Base-by-base conservation (phyloP, 1,140 invertebrate genomes). In the Hyposmocoma kahamanoa region DNA sequence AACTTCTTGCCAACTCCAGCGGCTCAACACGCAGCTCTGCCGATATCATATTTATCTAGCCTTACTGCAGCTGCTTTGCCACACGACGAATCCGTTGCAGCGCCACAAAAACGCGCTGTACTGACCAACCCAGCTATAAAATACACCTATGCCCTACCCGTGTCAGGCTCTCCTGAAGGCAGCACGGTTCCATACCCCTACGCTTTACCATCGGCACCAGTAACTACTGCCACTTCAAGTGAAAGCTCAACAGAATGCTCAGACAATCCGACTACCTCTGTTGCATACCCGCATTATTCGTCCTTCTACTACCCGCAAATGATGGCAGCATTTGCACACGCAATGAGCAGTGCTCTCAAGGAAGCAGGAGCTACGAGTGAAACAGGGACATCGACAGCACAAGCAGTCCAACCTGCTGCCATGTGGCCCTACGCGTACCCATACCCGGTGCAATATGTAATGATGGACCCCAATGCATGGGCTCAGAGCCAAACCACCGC, bases 261-360 rank as follows among this genome's bases (percentile, higher is more conserved):
- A 2, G 38, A 41, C 5, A 56, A 36, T 42, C 13, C 60, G 24
- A 15, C 45, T 15, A 46, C 22, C n/a, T 22, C 54, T 11, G 46
- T 34, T 30, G 28, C 50, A 5, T 63, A 70, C 19, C 38, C 9
- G 3, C 38, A 21, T 43, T 62, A 66, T 10, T 67, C 72, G 0
- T 72, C 59, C 34, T 72, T 66, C 39, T 73, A 72, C n/a, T 84
- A 84, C 44, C 72, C 77, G 0, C 70, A 81, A 42, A 76, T 81
- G 66, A 61, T 78, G 62, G 56, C 75, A 5, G 69, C 73, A 0
- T 67, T 76, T 18, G 43, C 75, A 4, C 72, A 59, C 19, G 67
- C 69, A 13, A 56, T 77, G 50, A 74, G 60, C 17, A 34, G 5
- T 20, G 19, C 19, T 20, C 34, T 62, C 20, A 47, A 67, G 1